phyloP scores from a whole-genome alignment of 1,140 invertebrate species.

The Drosophila sturtevanti region DNA sequence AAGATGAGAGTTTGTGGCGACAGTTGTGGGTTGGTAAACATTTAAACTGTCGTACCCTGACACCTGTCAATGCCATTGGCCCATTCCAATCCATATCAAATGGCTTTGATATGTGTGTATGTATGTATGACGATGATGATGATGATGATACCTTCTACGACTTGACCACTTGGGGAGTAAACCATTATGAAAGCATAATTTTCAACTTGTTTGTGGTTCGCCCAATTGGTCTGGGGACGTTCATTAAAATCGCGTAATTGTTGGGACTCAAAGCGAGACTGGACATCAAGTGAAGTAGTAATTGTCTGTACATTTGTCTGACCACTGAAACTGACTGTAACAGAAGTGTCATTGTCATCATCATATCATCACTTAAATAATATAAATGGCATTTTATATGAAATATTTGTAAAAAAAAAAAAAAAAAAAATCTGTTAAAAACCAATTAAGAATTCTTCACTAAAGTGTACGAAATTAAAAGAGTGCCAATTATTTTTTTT shows the following conservation, averaged over 20 bases:
- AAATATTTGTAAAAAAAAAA: background rate
- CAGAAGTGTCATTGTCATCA: background rate
- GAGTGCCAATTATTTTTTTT: background rate
- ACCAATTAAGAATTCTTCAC: background rate
- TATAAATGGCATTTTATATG: no score
- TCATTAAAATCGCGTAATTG: constrained; percentile 77
- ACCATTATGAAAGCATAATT: constrained; percentile 66
- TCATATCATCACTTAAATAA: background rate
- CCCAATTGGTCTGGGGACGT: constrained; percentile 54
- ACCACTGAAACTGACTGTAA: constrained; percentile 9
- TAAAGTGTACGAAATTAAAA: background rate
- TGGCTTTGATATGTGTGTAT: background rate
- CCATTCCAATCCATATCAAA: constrained; percentile 13
- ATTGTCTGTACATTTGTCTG: constrained; percentile 8
- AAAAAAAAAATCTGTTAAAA: background rate
- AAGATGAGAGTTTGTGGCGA: background rate
- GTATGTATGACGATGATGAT: background rate
- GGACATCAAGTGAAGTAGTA: constrained; percentile 22
- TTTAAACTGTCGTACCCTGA: constrained; percentile 36
- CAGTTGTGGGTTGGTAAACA: constrained; percentile 49
- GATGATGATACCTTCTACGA: background rate
- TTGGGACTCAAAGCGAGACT: constrained; percentile 59
- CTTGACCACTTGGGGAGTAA: constrained; percentile 16
- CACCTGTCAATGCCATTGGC: constrained; percentile 62
- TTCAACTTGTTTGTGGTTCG: constrained; percentile 74